Evolutionary conservation across 92 coral and sea anemone species (phyloP), one percentile per base, ranked within the genome.

Genomic region (Porites evermanni): DNA sequence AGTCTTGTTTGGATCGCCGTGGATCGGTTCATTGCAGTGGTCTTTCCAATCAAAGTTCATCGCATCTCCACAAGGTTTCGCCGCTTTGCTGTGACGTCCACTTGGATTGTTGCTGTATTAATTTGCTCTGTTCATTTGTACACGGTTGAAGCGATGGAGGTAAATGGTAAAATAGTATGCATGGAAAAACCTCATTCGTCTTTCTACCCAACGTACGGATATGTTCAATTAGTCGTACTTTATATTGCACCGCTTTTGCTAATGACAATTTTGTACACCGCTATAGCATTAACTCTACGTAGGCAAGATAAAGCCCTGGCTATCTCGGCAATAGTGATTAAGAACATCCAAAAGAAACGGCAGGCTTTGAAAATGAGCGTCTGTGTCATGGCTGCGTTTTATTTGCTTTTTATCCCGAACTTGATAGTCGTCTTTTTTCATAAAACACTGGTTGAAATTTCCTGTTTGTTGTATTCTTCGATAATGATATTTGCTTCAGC

Each of bases 1-100:
- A 90, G 93, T 65, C 80, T 86, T 1, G 81, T 86, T 65, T 80
- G 73, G 56, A 90, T 90, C 80, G 87, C 93, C 2, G 24, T 90
- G 19, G 93, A 90, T 66, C 54, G 93, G 20, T 90, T 90, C 29
- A 10, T 79, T 12, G 93, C 93, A 2, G 93, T 90, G 7, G 87
- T 85, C 2, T 80, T 85, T 4, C 93, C 93, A 16, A 69, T 90
- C 18, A 84, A 83, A 16, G 83, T 75, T 1, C 66, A 32, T 63
- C 74, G 79, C 52, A 80, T 90, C 77, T 85, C 89, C 8, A 24
- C 87, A 17, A 78, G 71, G 70, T 82, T 85, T 23, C 87, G 87
- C 2, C 66, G 70, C 32, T 14, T 70, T 1, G 87, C 87, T 11
- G 67, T 90, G 16, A 72, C 79, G 0, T 58, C 79, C 12, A 86